Percentiles rank a stretch among this genome's conserved stretches.
These are phyloP conservation scores for Nemopilema nomurai DNA, from an alignment of 30 jellyfish, hydroid and myxozoan genomes.

Conservation along the genomic window DNA sequence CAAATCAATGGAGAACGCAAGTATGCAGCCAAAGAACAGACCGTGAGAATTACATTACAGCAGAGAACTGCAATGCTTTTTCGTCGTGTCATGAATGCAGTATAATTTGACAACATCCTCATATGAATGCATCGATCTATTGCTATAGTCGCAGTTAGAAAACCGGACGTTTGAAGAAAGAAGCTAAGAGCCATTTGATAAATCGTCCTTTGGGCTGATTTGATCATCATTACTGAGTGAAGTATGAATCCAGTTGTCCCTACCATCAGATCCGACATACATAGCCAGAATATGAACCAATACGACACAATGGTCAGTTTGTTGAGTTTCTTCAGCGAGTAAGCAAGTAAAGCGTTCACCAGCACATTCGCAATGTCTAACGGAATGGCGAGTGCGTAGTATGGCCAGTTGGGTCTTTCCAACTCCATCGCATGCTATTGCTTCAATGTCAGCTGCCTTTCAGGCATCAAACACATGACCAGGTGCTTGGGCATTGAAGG, in stretches of 20 bases:
- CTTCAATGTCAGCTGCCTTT: too few relatives aligned
- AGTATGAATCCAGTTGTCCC: constrained; percentile 31
- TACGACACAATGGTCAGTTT: constrained; percentile 10
- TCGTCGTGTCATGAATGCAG: background rate
- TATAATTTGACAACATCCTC: background rate
- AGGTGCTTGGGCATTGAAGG: too few relatives aligned
- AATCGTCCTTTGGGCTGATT: too few relatives aligned
- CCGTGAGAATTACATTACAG: background rate
- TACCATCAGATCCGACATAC: constrained; percentile 29
- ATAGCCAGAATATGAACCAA: constrained; percentile 19
- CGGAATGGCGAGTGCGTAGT: background rate
- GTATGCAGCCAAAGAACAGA: background rate
- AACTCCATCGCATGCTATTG: too few relatives aligned
- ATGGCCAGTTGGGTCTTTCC: too few relatives aligned
- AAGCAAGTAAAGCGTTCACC: constrained; percentile 2
- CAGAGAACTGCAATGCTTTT: background rate
- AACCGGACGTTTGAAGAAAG: background rate
- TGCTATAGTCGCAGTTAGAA: constrained; percentile 1
- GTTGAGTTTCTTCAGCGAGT: constrained; percentile 23
- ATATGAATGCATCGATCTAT: constrained; percentile 20
- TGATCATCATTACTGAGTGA: too few relatives aligned
- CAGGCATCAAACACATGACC: too few relatives aligned
- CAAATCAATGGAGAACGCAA: background rate
- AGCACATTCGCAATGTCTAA: constrained; percentile 20
- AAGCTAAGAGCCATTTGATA: background rate